Conservation (phyloP, 2,113 vertebrate species). For the Rhombomys opimus region DNA sequence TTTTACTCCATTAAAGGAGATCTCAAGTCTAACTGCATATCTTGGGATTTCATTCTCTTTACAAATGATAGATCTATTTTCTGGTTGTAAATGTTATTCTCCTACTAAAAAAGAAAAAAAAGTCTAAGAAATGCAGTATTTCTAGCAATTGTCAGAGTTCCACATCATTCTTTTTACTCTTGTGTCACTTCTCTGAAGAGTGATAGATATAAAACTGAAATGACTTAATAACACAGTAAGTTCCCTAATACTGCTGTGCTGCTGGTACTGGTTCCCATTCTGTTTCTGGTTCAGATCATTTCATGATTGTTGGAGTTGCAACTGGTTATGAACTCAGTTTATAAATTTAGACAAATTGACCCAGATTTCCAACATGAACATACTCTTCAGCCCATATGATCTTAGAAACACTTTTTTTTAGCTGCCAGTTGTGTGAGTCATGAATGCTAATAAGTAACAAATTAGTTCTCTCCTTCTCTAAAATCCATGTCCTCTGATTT, state of each 20-base stretch:
- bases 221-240: neutral
- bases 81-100: neutral
- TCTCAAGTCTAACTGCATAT: neutral
- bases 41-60: conserved; percentile 17
- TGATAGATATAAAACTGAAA: conserved; percentile 20
- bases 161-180: neutral
- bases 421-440: neutral
- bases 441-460: neutral
- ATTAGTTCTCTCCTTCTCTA: neutral
- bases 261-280: neutral
- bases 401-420: neutral
- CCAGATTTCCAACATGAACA: neutral
- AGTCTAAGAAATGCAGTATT: neutral
- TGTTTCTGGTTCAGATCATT: conserved; percentile 13
- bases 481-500: neutral
- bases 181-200: neutral
- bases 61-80: conserved; percentile 37
- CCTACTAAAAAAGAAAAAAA: neutral
- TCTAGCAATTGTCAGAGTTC: neutral
- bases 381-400: neutral
- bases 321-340: neutral
- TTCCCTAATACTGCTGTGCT: rapidly evolving
- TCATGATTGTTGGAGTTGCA: neutral
- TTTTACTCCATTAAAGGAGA: neutral
- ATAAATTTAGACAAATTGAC: neutral